Base-by-base conservation (phyloP, 2,888 invertebrate genomes). In the Microctonus brassicae region DNA sequence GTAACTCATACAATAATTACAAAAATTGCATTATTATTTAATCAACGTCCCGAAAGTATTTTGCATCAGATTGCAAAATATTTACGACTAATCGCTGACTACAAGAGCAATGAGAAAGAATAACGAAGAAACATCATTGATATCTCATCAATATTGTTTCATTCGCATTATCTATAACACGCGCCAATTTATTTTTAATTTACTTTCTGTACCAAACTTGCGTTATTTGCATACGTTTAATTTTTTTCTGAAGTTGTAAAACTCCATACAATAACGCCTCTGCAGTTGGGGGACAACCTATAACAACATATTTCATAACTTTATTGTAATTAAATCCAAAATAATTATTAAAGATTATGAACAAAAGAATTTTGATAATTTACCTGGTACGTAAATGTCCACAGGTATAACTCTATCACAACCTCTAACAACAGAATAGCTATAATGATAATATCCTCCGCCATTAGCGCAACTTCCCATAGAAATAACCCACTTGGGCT, bases 391-490 rank as follows among this genome's bases (percentile, higher is more conserved):
- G 87, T 99, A 99, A 81, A 99, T 98, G 89, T 99, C 99, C 67
- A 99, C 98, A 63, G 99, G 99, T 80, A 99, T 94, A 82, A 99
- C 96, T 73, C 99, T 92, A 88, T 99, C 99, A 89, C 99, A 99
- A 39, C 99, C 99, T 81, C 99, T 91, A 10, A 99, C 97, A 76
- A 99, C 99, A 13, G 99, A 96, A 88, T 99, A 99, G 47, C 99
- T 98, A 88, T 99, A 99, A 89, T 99, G 99, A 88, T 99, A 99
- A 88, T 99, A 99, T 65, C 99, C 99, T 76, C 99, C 99, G 73
- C 99, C 99, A 89, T 99, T 99, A 17, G 99, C 99, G 90, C 99
- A 99, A 84, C 98, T 98, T 42, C 99, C 99, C 99, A 99, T 99
- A 0, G 99, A 99, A 86, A 99, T 97, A 3, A 99, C 99, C 98